A percentile compares a stretch with the other conserved stretches of the same genome.
Evolutionary conservation across 1,140 invertebrate species (phyloP).

Genomic region (Ptiloglossa arizonensis): DNA sequence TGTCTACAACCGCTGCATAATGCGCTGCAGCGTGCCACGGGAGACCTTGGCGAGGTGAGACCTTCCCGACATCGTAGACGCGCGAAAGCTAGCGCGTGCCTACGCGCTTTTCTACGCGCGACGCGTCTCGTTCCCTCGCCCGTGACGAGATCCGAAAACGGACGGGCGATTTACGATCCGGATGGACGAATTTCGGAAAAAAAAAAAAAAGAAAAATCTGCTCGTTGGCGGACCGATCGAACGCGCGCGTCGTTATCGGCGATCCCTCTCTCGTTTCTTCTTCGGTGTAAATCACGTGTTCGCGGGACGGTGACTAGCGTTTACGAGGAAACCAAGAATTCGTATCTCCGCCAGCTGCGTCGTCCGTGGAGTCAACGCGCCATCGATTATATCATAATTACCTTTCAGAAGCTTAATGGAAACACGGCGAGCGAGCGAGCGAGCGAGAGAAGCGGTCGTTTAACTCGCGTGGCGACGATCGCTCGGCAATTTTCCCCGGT

Average conservation of each 20-base stretch:
- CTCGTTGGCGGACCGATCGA: slow-evolving; percentile 8
- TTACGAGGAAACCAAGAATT: slow-evolving; percentile 11
- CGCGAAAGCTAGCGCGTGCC: slow-evolving; percentile 44
- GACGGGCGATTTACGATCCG: background rate
- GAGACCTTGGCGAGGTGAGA: slow-evolving; percentile 68
- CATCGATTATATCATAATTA: slow-evolving; percentile 34
- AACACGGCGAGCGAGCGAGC: background rate
- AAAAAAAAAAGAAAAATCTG: slow-evolving; percentile 4
- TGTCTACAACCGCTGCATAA: slow-evolving; percentile 63
- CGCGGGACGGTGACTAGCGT: too few species aligned
- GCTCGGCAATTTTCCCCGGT: background rate
- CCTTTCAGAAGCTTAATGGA: background rate
- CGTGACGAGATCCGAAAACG: slow-evolving; percentile 23
- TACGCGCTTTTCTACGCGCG: slow-evolving; percentile 43
- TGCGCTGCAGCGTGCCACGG: slow-evolving; percentile 34
- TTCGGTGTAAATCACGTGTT: too few species aligned
- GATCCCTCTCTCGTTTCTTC: too few species aligned
- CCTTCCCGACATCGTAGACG: slow-evolving; percentile 66
- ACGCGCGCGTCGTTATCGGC: background rate
- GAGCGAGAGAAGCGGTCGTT: too few species aligned
- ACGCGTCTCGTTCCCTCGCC: slow-evolving; percentile 1
- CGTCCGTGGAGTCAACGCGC: slow-evolving; percentile 23
- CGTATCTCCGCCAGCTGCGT: slow-evolving; percentile 13
- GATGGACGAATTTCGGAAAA: background rate
- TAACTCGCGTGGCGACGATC: background rate